Base-by-base conservation (phyloP, 2,797 vertebrate genomes). In the Anisognathus igniventris region DNA sequence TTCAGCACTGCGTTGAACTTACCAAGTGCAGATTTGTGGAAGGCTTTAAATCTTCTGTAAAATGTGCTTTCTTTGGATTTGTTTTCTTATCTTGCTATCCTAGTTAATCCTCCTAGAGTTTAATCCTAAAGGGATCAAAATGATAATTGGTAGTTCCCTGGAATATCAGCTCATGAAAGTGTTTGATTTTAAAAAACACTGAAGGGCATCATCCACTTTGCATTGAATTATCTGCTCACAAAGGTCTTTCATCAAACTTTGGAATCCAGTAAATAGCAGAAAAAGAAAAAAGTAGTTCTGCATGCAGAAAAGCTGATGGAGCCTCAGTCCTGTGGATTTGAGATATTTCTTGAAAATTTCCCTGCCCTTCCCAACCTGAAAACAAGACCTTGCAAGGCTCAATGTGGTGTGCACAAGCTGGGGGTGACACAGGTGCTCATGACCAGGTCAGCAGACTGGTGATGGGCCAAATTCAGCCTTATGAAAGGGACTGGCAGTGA, bases 81-180 rank as follows among this genome's bases (percentile, higher is more conserved):
- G n/a, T 86, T 87, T 95, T 83, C 77, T 92, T 86, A 74, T 48
- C 88, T 84, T 86, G 65, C 57, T 73, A 35, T 86, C 57, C 75
- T 83, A 53, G 71, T 73, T 92, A 61, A 91, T 80, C 60, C 74
- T 89, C 74, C 68, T 51, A n/a, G 44, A 67, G 23, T 66, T 93
- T 79, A 89, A 80, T 95, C 80, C 73, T 94, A 56, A 56, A 87
- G 28, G n/a, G 30, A 68, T 90, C 44, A 84, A 67, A 94, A 64
- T 73, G 33, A 75, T 85, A 83, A 74, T 51, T 17, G 4, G 60
- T 64, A 47, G 65, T 86, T 92, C 92, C 64, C 51, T 86, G 30
- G 60, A 87, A 40, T 76, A 71, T 65, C 67, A 65, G 17, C 50
- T 73, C 9, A n/a, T 31, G 56, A 67, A 94, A 93, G 39, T 35